Evolutionary conservation across 2,113 vertebrate genomes (phyloP), one percentile per base, ranked within the genome.

Genomic region (Grammomys dolichurus): DNA sequence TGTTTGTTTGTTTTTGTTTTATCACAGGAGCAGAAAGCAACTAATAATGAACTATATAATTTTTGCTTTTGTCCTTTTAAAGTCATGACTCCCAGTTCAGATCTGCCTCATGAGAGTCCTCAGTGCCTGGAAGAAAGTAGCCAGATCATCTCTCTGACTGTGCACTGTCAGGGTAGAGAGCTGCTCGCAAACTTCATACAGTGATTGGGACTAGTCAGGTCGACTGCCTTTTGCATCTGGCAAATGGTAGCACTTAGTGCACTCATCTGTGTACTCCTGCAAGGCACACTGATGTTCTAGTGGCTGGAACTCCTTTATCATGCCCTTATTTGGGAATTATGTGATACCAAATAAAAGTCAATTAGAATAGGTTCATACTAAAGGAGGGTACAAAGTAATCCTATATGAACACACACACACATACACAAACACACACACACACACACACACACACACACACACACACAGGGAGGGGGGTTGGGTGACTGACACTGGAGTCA

Each of bases 171-270:
- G 33, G 2, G 13, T 19, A 51, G 58, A 75, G 48, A 73, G 43
- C 13, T 51, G 28, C 54, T 19, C 12, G 10, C 17, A 6, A 22
- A 1, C 31, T 77, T 77, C 36, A 31, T 13, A 22, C 46, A 46
- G 77, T 26, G n/a, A 20, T 69, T 40, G 48, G 89, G 9, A 65
- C 36, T 8, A 24, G 24, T 16, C 14, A 48, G n/a, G 46, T 24
- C 73, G 51, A 70, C 60, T 63, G 40, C 16, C 65, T 58, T 81
- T 63, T 5, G 0, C 5, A 7, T 8, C 40, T 56, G 80, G 54
- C 4, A 20, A 33, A 3, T 2, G 0, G n/a, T 28, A 7, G 22
- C 51, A 48, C 24, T 4, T 51, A 4, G 9, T 10, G 60, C 5
- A 1, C 26, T 72, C n/a, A 69, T 2, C 56, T 60, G 6, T 36